These are phyloP conservation scores for Carapus acus DNA, from an alignment of 2,797 vertebrate genomes.

Conservation along the genomic window DNA sequence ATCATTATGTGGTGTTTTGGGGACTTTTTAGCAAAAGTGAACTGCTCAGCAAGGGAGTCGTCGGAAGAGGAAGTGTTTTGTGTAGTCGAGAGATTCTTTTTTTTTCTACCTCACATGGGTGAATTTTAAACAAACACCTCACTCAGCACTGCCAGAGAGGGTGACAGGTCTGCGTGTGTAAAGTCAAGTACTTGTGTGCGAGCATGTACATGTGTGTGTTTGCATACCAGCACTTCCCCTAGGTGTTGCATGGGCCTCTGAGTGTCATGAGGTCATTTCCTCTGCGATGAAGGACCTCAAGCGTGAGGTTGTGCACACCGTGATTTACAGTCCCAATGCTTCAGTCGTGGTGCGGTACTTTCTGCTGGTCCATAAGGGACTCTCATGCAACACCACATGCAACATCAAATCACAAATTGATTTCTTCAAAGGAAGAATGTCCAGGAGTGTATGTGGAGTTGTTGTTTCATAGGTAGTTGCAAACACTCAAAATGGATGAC, in stretches of 20 bases:
- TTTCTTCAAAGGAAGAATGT: too few relatives aligned
- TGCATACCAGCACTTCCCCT: conserved; percentile 23
- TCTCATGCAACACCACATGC: too few relatives aligned
- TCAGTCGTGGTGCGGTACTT: conserved; percentile 3
- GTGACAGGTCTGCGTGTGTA: conserved; percentile 19
- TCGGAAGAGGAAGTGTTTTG: conserved; percentile 77
- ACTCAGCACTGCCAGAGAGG: conserved; percentile 42
- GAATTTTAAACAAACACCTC: conserved; percentile 65
- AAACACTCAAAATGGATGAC: too few relatives aligned
- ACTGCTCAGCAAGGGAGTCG: conserved; percentile 51
- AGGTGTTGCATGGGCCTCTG: conserved; percentile 31
- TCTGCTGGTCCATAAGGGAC: too few relatives aligned
- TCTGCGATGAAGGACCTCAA: conserved; percentile 40
- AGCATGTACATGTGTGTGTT: conserved; percentile 20
- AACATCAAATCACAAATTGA: too few relatives aligned
- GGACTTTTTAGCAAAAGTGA: conserved; percentile 46
- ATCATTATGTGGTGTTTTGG: conserved; percentile 48
- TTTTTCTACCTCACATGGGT: conserved; percentile 69
- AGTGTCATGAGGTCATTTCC: conserved; percentile 58
- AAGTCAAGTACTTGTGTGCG: conserved; percentile 20
- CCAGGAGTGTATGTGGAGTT: too few relatives aligned
- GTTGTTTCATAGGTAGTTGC: too few relatives aligned
- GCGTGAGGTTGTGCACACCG: conserved; percentile 20
- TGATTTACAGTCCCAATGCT: conserved; percentile 24
- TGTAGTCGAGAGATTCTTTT: conserved; percentile 72